Evolutionary conservation across 2,113 vertebrate species (phyloP).

Genomic region (Nicator chloris): DNA sequence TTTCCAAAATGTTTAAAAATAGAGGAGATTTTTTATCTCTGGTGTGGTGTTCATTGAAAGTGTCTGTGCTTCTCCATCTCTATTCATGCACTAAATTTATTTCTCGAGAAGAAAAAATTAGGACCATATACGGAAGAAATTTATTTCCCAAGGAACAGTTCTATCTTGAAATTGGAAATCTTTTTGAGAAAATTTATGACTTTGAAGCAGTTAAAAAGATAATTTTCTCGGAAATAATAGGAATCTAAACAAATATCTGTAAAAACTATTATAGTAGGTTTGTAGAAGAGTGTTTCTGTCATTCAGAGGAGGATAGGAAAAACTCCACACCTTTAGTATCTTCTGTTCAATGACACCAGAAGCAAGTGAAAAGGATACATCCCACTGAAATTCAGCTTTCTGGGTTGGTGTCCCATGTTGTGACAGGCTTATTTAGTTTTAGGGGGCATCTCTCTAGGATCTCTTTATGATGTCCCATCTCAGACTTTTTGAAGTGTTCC

Average conservation of each 20-base stretch:
- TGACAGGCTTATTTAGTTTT: not conserved
- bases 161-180: not conserved
- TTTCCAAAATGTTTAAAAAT: not conserved
- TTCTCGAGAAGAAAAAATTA: not conserved
- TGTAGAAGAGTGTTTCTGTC: not conserved
- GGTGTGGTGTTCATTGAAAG: not conserved
- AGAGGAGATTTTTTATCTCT: not conserved
- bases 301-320: not conserved
- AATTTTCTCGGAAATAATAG: not conserved
- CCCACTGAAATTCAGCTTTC: not conserved
- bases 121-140: not conserved
- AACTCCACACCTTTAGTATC: not conserved
- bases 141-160: not conserved
- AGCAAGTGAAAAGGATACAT: not conserved
- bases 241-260: not conserved
- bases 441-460: not conserved
- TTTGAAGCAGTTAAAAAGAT: not conserved
- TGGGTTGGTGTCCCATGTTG: not conserved
- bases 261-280: not conserved
- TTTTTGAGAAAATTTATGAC: not conserved
- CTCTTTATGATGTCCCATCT: not conserved
- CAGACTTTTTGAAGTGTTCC: not conserved
- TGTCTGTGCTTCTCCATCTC: not conserved
- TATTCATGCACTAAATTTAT: not conserved
- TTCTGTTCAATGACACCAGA: not conserved